phyloP scores from a whole-genome alignment of 1,140 invertebrate genomes.

The Listronotus bonariensis region DNA sequence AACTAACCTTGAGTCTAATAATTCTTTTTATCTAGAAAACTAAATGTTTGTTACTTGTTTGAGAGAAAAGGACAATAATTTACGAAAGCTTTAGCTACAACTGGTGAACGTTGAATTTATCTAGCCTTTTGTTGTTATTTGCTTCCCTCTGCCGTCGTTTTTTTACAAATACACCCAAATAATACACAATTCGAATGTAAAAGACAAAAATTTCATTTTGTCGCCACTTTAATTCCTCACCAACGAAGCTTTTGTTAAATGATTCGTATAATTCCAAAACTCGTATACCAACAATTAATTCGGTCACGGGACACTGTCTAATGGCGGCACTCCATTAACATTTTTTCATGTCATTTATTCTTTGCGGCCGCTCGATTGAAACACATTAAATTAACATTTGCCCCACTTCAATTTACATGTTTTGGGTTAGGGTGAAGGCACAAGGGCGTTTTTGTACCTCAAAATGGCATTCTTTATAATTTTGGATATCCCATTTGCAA shows the following conservation, averaged over 20 bases:
- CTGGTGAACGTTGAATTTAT: no score
- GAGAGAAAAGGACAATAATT: no score
- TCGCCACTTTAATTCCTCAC: no score
- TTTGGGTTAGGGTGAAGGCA: not conserved
- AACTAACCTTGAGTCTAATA: no score
- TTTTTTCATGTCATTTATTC: conserved; percentile 49
- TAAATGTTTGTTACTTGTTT: no score
- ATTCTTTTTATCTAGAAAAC: no score
- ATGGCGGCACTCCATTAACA: conserved; percentile 46
- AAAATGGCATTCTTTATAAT: conserved; percentile 5
- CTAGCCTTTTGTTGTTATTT: no score
- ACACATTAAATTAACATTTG: conserved; percentile 41
- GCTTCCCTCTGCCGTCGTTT: no score
- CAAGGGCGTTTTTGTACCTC: not conserved
- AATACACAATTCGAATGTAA: no score
- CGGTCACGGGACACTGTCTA: conserved; percentile 35
- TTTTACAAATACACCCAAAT: no score
- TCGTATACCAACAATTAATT: conserved; percentile 44
- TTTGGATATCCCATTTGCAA: not conserved
- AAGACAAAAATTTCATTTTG: no score
- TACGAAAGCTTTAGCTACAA: no score
- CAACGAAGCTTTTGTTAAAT: conserved; percentile 35
- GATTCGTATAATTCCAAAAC: conserved; percentile 43
- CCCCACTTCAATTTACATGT: conserved; percentile 29
- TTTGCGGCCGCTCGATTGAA: conserved; percentile 40